A percentile compares a stretch with the other conserved stretches of the same genome.
Conservation (phyloP, 2,797 vertebrate genomes). For the Cuniculus paca region DNA sequence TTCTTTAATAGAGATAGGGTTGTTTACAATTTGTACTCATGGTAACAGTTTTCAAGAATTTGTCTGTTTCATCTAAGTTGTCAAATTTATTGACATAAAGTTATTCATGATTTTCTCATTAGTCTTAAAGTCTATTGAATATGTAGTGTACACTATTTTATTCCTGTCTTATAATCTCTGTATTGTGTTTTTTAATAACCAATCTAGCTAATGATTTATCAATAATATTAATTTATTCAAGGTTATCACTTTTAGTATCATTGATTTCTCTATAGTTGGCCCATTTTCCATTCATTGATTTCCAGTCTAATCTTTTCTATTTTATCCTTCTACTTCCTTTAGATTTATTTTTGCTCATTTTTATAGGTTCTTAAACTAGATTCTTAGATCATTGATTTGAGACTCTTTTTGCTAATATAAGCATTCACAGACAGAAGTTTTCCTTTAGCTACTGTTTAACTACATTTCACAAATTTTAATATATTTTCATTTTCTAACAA, state of each 20-base stretch:
- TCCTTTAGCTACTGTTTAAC: slow-evolving; percentile 26
- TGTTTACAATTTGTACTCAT: not conserved
- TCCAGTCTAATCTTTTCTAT: slow-evolving; percentile 12
- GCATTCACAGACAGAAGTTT: not conserved
- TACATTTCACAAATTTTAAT: slow-evolving; percentile 40
- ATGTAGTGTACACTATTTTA: not conserved
- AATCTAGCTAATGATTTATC: not conserved
- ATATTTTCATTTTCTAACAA: slow-evolving; percentile 50
- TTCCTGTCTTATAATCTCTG: not conserved
- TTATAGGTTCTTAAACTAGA: slow-evolving; percentile 28
- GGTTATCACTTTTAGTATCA: not conserved
- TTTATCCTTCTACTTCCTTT: slow-evolving; percentile 35
- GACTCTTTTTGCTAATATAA: slow-evolving; percentile 47
- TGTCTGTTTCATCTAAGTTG: not conserved
- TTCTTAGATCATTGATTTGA: slow-evolving; percentile 17
- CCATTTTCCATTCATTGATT: slow-evolving; percentile 26
- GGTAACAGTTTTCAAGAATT: not conserved
- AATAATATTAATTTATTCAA: not conserved
- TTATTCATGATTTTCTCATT: not conserved
- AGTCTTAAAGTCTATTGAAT: not conserved
- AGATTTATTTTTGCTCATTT: slow-evolving; percentile 49
- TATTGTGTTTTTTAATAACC: slow-evolving; percentile 20
- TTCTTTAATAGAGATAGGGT: not conserved
- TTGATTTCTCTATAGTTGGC: not conserved
- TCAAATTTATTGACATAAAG: slow-evolving; percentile 35